A percentile compares a stretch with the other conserved stretches of the same genome.
phyloP scores from a whole-genome alignment of 2,113 vertebrate genomes.

The Hyla sarda region DNA sequence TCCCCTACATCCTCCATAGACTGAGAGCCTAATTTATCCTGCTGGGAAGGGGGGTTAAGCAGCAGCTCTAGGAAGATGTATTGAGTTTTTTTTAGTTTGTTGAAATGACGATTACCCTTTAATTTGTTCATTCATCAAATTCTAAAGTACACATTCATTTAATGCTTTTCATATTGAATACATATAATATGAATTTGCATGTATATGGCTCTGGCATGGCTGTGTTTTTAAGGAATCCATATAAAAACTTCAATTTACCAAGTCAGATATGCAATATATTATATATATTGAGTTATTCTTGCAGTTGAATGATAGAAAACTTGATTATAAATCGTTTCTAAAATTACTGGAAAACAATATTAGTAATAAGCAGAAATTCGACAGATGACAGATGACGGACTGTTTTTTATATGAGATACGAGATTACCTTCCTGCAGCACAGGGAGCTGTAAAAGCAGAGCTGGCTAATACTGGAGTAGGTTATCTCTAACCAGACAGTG shows the following conservation, averaged over 20 bases:
- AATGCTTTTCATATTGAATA: neutral
- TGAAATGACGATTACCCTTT: too few relatives aligned
- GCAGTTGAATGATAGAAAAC: constrained; percentile 6
- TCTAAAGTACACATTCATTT: neutral
- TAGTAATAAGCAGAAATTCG: neutral
- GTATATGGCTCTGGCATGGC: neutral
- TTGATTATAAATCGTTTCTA: constrained; percentile 15
- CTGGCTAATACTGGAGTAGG: neutral
- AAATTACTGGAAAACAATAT: constrained; percentile 25
- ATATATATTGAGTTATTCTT: constrained; percentile 21
- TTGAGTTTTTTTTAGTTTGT: too few relatives aligned
- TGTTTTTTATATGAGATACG: constrained; percentile 9
- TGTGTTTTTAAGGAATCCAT: neutral
- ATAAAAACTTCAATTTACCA: too few relatives aligned
- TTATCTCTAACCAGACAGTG: constrained; percentile 3
- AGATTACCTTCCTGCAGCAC: neutral
- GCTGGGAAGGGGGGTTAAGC: too few relatives aligned
- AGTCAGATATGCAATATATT: constrained; percentile 11
- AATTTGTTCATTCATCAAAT: neutral
- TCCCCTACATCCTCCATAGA: too few relatives aligned
- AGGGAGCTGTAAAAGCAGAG: neutral
- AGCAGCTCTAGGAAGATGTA: too few relatives aligned
- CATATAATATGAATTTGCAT: neutral
- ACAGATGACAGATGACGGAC: constrained; percentile 10
- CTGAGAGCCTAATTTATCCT: too few relatives aligned